Evolutionary conservation across 2,888 invertebrate genomes (phyloP), one percentile per base, ranked within the genome.

Genomic region (Tiliacea aurago): DNA sequence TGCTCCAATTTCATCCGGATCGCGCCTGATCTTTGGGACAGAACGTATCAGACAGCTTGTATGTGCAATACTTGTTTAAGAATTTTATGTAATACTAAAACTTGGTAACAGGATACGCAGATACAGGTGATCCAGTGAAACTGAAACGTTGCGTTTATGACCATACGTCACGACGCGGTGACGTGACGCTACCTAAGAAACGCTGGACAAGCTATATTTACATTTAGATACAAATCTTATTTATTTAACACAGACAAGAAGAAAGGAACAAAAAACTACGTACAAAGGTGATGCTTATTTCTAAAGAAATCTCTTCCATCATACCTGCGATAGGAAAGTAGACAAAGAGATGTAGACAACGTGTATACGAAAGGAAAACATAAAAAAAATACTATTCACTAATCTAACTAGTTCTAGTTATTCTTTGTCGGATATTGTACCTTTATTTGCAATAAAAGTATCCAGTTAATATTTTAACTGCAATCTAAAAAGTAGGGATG

Each of bases 1-100:
- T 84, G 89, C 86, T 91, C 92, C 89, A 90, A 90, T 89, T 90
- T 74, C 85, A 89, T 88, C 91, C 88, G 87, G 91, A 89, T 91
- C 81, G 80, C 71, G 82, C 89, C 73, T 76, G 89, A 84, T 87
- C 78, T 72, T 61, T 63, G 78, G 78, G 78, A 70, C 73, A 76
- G 69, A 78, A 49, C 28, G 62, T 73, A 70, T 64, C 73, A 76
- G 70, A 76, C 76, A 71, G 55, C 53, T 18, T 56, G 61, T 76
- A 62, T 72, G 63, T 74, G 79, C 72, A 85, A 78, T 78, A 75
- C 78, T 18, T 23, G 33, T 75, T 65, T 70, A 68, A 43, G 62
- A 61, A 71, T 28, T 33, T 73, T 68, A 64, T 33, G 33, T 62
- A 55, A 41, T 73, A 59, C 13, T 23, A 20, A 55, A n/a, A 76